Conservation (phyloP, 2,113 vertebrate genomes). For the Verasper variegatus region DNA sequence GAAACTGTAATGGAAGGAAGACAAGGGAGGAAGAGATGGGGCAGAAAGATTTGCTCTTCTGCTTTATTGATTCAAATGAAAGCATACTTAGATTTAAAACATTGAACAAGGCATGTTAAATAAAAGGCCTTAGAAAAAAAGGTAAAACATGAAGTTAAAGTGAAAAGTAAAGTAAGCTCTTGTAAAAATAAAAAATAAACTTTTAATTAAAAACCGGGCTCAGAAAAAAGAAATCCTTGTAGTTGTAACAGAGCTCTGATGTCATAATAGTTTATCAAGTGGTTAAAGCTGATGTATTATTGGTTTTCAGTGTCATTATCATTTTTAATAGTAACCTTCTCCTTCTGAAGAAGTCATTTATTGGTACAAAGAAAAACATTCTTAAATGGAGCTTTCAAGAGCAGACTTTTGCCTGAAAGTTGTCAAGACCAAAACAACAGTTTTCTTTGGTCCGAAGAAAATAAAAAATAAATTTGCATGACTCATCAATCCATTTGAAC, state of each 20-base stretch:
- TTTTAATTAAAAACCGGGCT: background rate
- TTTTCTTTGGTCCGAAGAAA: too few relatives aligned
- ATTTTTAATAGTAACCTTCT: too few relatives aligned
- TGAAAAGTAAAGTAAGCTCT: background rate
- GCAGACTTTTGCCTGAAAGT: background rate
- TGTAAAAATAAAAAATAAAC: background rate
- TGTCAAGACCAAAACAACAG: background rate
- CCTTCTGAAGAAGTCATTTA: too few relatives aligned
- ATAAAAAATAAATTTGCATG: background rate
- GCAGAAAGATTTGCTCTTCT: constrained; percentile 34
- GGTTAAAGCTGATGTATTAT: background rate
- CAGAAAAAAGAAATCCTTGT: background rate
- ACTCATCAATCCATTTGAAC: background rate
- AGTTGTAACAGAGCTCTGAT: background rate
- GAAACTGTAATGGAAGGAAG: constrained; percentile 36
- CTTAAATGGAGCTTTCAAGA: too few relatives aligned
- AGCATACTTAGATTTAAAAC: constrained; percentile 28
- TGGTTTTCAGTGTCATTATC: background rate
- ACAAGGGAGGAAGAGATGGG: background rate
- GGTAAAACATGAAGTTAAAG: background rate
- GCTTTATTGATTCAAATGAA: constrained; percentile 56
- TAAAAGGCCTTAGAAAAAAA: constrained; percentile 15
- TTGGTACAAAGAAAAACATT: too few relatives aligned
- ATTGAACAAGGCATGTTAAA: background rate
- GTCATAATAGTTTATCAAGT: background rate